Percentiles rank a stretch among this genome's conserved stretches.
Evolutionary conservation across 2,888 invertebrate genomes (phyloP).

Genomic region (Macaria liturata): DNA sequence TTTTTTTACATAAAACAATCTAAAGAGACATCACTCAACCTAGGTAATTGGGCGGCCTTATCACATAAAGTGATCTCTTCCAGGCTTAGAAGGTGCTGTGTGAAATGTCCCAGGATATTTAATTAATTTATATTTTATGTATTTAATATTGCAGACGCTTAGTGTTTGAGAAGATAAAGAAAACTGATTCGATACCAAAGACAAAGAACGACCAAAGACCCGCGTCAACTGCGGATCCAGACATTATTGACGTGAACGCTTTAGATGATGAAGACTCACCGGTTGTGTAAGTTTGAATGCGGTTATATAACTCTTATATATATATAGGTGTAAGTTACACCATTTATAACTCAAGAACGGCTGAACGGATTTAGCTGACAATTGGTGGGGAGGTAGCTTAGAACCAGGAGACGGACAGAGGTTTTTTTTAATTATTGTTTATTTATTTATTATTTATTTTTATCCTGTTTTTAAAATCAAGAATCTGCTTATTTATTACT

Average conservation of each 20-base stretch:
- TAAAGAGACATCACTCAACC: neutral
- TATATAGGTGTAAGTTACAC: no score
- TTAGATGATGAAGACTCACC: neutral
- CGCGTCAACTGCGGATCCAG: neutral
- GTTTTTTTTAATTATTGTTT: no score
- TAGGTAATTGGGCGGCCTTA: neutral
- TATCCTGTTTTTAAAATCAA: no score
- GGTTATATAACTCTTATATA: no score
- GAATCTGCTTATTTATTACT: no score
- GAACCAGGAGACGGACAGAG: no score
- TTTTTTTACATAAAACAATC: neutral
- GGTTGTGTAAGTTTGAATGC: neutral
- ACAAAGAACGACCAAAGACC: neutral
- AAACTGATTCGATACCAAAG: neutral
- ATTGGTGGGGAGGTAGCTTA: no score
- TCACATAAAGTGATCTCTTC: neutral
- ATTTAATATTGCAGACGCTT: neutral
- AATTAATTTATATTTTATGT: neutral
- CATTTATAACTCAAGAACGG: no score
- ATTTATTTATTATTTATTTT: no score
- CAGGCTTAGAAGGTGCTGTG: neutral
- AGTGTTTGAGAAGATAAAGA: neutral
- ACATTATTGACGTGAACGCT: neutral
- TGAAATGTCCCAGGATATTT: neutral
- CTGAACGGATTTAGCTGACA: no score